Conservation (phyloP, 2,113 vertebrate species). For the Eublepharis macularius region DNA sequence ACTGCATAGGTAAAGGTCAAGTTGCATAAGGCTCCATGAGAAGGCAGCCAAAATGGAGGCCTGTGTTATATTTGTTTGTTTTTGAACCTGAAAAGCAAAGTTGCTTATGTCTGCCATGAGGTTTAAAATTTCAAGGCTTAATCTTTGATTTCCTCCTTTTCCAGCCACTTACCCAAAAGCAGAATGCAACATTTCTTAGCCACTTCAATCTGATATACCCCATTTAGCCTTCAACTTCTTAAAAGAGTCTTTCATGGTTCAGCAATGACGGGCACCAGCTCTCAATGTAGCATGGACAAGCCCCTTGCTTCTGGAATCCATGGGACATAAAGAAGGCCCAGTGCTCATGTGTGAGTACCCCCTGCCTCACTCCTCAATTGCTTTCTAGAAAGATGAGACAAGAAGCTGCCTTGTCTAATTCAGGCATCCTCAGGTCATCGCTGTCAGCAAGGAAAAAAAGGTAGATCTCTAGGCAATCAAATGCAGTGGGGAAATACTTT, state of each 20-base stretch:
- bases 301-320: constrained; percentile 41
- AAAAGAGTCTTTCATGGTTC: constrained; percentile 45
- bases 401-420: constrained; percentile 42
- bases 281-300: constrained; percentile 38
- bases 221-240: not conserved
- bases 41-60: not conserved
- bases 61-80: constrained; percentile 26
- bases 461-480: constrained; percentile 30
- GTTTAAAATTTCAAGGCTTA: constrained; percentile 42
- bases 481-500: constrained; percentile 15
- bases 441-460: constrained; percentile 26
- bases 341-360: not conserved
- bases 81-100: constrained; percentile 21
- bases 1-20: no score
- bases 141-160: constrained; percentile 34
- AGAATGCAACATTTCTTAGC: constrained; percentile 36
- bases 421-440: not conserved
- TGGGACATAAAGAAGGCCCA: constrained; percentile 23
- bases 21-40: not conserved
- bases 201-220: constrained; percentile 41
- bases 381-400: constrained; percentile 26
- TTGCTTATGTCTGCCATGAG: not conserved
- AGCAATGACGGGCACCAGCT: constrained; percentile 40
- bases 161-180: constrained; percentile 26
- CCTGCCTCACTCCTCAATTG: not conserved